Percentiles rank a stretch among this genome's conserved stretches.
Conservation (phyloP, 2,888 invertebrate genomes). For the Ctena decussata region DNA sequence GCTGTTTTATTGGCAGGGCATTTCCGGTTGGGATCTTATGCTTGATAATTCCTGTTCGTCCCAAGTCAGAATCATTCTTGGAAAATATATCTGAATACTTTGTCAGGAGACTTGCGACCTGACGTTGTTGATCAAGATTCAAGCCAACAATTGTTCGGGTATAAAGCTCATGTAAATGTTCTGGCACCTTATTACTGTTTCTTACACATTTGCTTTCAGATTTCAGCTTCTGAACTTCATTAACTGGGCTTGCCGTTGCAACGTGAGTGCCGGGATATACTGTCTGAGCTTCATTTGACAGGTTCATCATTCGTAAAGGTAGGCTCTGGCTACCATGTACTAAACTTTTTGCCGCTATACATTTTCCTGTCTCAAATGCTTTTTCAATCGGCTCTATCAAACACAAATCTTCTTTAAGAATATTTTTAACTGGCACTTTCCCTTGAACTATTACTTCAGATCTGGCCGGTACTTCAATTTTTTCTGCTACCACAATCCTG, state of each 20-base stretch:
- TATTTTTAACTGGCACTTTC: background rate
- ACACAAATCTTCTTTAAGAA: background rate
- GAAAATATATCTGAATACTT: conserved; percentile 41
- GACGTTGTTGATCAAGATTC: background rate
- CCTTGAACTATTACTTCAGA: conserved; percentile 28
- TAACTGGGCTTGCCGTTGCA: conserved; percentile 15
- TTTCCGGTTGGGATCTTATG: conserved; percentile 36
- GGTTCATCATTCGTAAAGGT: conserved; percentile 47
- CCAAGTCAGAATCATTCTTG: conserved; percentile 8
- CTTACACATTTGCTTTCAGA: background rate
- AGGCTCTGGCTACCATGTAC: too few relatives aligned
- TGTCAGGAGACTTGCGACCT: conserved; percentile 12
- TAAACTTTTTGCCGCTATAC: conserved; percentile 39
- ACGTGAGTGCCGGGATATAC: conserved; percentile 47
- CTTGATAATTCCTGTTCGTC: background rate
- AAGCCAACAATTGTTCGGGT: background rate
- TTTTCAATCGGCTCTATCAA: conserved; percentile 36
- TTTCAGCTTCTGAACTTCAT: too few relatives aligned
- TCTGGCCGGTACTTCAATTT: conserved; percentile 17
- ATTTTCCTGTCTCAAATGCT: background rate
- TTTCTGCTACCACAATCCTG: too few relatives aligned
- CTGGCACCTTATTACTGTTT: background rate
- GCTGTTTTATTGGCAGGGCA: conserved; percentile 47
- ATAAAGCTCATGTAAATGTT: conserved; percentile 16
- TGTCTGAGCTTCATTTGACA: conserved; percentile 33